Evolutionary conservation across 2,113 vertebrate species (phyloP).

Genomic region (Blennius ocellaris): DNA sequence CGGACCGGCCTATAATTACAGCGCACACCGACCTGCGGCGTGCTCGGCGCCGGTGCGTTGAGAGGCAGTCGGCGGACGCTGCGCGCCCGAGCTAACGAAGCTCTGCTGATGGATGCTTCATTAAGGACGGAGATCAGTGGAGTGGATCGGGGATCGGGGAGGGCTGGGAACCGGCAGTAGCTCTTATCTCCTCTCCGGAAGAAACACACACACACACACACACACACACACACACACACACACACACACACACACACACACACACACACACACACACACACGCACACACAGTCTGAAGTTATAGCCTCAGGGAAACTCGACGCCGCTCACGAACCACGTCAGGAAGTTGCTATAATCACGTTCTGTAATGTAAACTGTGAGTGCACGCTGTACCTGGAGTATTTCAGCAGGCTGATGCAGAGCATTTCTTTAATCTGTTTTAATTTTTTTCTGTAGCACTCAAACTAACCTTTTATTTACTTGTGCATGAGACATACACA

Average conservation of each 20-base stretch:
- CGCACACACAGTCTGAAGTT: neutral
- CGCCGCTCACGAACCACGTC: neutral
- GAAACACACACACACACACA: neutral
- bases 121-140: conserved; percentile 30
- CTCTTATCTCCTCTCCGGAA: conserved; percentile 30
- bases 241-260: too few relatives aligned
- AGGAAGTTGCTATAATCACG: conserved; percentile 12
- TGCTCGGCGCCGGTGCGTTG: neutral
- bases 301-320: conserved; percentile 7
- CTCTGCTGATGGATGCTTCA: conserved; percentile 45
- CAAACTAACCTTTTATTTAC: too few relatives aligned
- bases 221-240: too few relatives aligned
- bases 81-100: conserved; percentile 39
- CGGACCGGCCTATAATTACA: conserved; percentile 21
- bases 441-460: too few relatives aligned
- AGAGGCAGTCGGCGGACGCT: conserved; percentile 21
- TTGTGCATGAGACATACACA: too few relatives aligned
- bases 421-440: too few relatives aligned
- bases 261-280: too few relatives aligned
- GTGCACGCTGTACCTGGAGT: neutral
- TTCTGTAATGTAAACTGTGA: conserved; percentile 17
- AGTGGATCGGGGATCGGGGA: conserved; percentile 10
- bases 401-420: neutral
- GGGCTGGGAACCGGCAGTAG: neutral
- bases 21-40: conserved; percentile 3